Evolutionary conservation across 2,113 vertebrate species (phyloP).

Genomic region (Brachyhypopomus gauderio): DNA sequence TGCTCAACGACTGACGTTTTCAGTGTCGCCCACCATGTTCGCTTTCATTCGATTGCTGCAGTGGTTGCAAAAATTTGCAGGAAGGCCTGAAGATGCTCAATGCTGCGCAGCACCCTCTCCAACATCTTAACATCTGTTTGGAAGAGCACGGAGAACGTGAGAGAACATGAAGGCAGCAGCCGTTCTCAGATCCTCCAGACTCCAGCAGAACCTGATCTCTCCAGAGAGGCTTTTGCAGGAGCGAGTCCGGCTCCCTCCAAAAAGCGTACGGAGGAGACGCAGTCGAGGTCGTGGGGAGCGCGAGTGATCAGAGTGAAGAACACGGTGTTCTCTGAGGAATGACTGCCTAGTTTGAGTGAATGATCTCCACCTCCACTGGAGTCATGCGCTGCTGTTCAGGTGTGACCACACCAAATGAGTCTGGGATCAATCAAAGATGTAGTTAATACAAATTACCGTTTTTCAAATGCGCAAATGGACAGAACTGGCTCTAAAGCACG

Average conservation of each 20-base stretch:
- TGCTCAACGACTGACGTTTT: constrained; percentile 8
- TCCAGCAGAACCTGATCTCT: not conserved
- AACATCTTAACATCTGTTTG: not conserved
- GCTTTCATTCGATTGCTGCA: constrained; percentile 4
- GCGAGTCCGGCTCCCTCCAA: not conserved
- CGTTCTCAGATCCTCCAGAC: not conserved
- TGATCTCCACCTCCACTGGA: not conserved
- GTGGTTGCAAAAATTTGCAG: not conserved
- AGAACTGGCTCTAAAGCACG: not conserved
- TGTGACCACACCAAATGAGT: constrained; percentile 33
- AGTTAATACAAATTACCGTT: not conserved
- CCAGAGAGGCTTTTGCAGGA: not conserved
- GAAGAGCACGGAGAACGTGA: not conserved
- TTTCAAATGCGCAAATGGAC: not conserved
- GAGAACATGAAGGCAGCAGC: not conserved
- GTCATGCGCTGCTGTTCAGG: not conserved
- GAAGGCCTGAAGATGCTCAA: not conserved
- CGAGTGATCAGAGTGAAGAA: not conserved
- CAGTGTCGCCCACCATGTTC: not conserved
- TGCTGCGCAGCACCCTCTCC: not conserved
- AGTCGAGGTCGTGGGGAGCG: not conserved
- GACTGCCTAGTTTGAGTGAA: not conserved
- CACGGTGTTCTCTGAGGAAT: constrained; percentile 14
- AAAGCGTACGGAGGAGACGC: not conserved
- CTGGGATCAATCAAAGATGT: not conserved